These are phyloP conservation scores for Osedax fenrisi DNA, from an alignment of 2,888 invertebrate species.

Conservation along the genomic window DNA sequence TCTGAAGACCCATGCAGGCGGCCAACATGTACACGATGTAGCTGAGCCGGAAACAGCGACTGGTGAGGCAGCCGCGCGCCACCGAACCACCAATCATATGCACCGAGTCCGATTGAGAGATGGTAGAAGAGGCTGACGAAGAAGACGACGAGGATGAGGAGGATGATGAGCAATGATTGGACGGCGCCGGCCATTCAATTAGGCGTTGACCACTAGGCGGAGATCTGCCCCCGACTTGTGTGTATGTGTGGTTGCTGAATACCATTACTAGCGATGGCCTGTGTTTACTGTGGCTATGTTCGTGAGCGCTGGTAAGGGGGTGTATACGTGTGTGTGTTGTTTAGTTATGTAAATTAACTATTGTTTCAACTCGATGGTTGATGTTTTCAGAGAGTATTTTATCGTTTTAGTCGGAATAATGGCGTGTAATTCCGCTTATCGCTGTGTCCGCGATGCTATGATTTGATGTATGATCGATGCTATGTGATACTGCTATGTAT, in stretches of 20 bases:
- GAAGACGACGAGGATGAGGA: background rate
- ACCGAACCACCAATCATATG: background rate
- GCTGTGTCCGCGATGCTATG: no score
- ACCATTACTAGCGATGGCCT: no score
- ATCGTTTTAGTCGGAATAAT: no score
- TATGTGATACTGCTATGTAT: no score
- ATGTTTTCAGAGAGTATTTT: no score
- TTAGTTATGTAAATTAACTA: no score
- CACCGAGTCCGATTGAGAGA: background rate
- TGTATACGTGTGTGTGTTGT: no score
- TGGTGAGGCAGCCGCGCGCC: background rate
- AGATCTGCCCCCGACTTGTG: background rate
- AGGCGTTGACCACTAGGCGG: background rate
- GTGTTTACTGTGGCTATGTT: no score
- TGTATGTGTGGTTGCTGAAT: background rate
- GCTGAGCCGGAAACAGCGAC: conserved; percentile 1
- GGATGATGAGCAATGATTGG: background rate
- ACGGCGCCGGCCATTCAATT: background rate
- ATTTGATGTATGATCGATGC: no score
- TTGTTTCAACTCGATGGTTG: no score
- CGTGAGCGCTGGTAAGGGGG: no score
- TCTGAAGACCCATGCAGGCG: conserved; percentile 3
- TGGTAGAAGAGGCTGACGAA: background rate
- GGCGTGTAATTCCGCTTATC: no score
- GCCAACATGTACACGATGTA: conserved; percentile 17